These are phyloP conservation scores for Cryptocheilus praepositus DNA, from an alignment of 2,888 invertebrate species.

Conservation along the genomic window DNA sequence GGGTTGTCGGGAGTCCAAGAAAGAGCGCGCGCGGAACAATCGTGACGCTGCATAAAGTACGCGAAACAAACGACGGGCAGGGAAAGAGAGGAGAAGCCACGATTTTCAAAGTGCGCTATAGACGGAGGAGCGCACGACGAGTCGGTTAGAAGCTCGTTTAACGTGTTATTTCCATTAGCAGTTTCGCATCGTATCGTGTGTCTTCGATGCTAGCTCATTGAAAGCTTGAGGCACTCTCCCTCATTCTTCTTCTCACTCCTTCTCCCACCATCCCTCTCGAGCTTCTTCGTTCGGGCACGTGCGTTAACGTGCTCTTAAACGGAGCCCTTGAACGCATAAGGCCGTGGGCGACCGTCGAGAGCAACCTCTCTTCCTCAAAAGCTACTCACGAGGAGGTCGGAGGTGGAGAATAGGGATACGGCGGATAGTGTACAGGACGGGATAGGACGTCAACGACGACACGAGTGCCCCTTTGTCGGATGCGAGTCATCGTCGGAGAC, in stretches of 20 bases:
- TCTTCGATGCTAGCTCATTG: neutral
- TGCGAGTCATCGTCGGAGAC: conserved; percentile 25
- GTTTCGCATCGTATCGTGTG: too few species aligned
- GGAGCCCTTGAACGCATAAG: conserved; percentile 1
- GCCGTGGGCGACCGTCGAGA: conserved; percentile 14
- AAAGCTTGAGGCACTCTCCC: neutral
- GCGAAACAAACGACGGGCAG: too few species aligned
- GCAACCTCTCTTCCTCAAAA: conserved; percentile 14
- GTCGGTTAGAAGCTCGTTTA: too few species aligned
- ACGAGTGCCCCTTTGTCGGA: conserved; percentile 23
- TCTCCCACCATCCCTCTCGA: too few species aligned
- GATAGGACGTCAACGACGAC: neutral
- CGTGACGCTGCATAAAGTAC: too few species aligned
- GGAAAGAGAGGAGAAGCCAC: too few species aligned
- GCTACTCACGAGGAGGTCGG: conserved; percentile 7
- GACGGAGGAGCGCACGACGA: too few species aligned
- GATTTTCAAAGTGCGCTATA: too few species aligned
- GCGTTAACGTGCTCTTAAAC: conserved; percentile 9
- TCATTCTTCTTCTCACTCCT: neutral
- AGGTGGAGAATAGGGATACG: neutral
- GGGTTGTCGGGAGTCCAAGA: too few species aligned
- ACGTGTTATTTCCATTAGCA: too few species aligned
- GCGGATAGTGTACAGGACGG: neutral
- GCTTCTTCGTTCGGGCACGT: neutral
- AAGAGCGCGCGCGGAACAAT: too few species aligned